Conservation (phyloP, 37 sponge, comb jelly and placozoan genomes). For the Hexactinellida sp. region DNA sequence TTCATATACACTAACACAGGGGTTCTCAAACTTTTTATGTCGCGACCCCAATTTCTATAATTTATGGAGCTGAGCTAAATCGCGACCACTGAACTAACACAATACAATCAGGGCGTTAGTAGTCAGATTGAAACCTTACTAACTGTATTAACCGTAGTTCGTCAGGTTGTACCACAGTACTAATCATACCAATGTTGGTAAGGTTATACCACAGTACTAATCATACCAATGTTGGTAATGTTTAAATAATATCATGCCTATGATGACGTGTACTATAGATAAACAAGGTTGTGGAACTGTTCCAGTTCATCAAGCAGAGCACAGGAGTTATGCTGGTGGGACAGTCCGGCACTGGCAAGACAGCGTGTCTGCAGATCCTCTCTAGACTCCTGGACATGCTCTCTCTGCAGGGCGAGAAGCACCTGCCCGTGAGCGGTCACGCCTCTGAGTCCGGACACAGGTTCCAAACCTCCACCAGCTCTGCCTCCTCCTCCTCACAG, state of each 20-base stretch:
- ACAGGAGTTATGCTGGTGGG: conserved; percentile 61
- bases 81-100: too few relatives aligned
- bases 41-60: too few relatives aligned
- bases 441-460: neutral
- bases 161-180: too few relatives aligned
- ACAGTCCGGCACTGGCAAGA: conserved; percentile 58
- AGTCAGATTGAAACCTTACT: too few relatives aligned
- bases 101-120: too few relatives aligned
- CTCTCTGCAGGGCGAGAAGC: neutral
- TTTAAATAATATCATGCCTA: neutral
- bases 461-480: neutral
- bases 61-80: too few relatives aligned
- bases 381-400: conserved; percentile 36
- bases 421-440: neutral
- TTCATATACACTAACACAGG: too few relatives aligned
- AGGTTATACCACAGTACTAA: too few relatives aligned
- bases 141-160: too few relatives aligned
- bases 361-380: conserved; percentile 32
- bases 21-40: too few relatives aligned
- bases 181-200: too few relatives aligned
- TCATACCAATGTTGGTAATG: neutral
- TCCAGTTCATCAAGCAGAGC: neutral
- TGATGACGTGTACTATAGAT: neutral
- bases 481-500: neutral
- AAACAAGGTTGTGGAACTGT: neutral